Evolutionary conservation across 2,888 invertebrate genomes (phyloP).

Genomic region (Agrochola lota): DNA sequence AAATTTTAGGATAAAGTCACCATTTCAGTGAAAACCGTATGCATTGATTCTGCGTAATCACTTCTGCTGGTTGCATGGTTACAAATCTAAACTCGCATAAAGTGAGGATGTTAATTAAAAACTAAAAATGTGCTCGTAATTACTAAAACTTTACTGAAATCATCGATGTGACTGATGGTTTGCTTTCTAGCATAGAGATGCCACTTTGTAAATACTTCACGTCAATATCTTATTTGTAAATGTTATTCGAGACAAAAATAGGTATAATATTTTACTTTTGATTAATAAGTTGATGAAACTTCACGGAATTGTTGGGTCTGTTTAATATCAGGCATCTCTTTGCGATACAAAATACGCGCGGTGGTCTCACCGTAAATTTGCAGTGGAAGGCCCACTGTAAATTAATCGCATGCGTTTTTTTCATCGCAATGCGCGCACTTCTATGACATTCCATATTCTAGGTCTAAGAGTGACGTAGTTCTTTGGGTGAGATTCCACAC

Average conservation of each 20-base stretch:
- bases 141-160: slow-evolving; percentile 19
- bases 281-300: not conserved
- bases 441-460: too few relatives aligned
- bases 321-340: not conserved
- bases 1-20: not conserved
- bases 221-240: slow-evolving; percentile 49
- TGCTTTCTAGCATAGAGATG: slow-evolving; percentile 17
- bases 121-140: slow-evolving; percentile 18
- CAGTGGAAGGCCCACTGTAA: too few relatives aligned
- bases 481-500: not conserved
- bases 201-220: slow-evolving; percentile 63
- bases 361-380: too few relatives aligned
- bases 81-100: slow-evolving; percentile 13
- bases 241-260: slow-evolving; percentile 23
- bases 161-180: slow-evolving; percentile 26
- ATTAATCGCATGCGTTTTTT: too few relatives aligned
- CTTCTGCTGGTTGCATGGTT: slow-evolving; percentile 35
- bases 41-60: slow-evolving; percentile 7
- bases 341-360: too few relatives aligned
- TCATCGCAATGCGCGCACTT: too few relatives aligned
- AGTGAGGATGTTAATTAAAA: not conserved
- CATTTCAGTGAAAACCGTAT: not conserved
- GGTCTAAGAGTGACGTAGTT: not conserved
- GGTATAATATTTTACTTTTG: not conserved
- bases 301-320: not conserved